A percentile compares a stretch with the other conserved stretches of the same genome.
Evolutionary conservation across 2,888 invertebrate genomes (phyloP).

Genomic region (Petrolisthes manimaculis): DNA sequence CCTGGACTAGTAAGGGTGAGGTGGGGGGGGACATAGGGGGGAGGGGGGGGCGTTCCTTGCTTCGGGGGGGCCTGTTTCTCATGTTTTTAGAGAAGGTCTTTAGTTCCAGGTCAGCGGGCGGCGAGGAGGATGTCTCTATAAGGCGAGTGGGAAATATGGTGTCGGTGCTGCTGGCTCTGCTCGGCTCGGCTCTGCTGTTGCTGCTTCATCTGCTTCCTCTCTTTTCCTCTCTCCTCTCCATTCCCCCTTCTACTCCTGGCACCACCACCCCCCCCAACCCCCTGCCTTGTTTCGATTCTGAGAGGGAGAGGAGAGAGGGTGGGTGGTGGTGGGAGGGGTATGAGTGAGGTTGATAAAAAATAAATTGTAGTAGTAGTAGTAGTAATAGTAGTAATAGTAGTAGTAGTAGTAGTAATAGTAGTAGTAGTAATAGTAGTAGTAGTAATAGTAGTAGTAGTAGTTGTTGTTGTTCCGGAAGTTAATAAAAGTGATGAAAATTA

Average conservation of each 20-base stretch:
- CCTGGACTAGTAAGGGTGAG: background rate
- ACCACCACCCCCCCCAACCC: too few relatives aligned
- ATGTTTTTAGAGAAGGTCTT: conserved; percentile 16
- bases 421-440: conserved; percentile 22
- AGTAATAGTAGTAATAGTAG: conserved; percentile 12
- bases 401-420: background rate
- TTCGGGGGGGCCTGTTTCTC: background rate
- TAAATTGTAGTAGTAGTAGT: conserved; percentile 20
- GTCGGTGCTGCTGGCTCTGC: too few relatives aligned
- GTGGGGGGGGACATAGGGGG: background rate
- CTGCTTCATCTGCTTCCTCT: too few relatives aligned
- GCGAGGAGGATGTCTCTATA: conserved; percentile 14
- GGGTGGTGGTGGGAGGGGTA: too few relatives aligned
- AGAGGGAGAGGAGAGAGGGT: too few relatives aligned
- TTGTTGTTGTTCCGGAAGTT: background rate
- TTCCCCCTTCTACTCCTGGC: too few relatives aligned
- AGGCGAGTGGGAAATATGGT: conserved; percentile 4
- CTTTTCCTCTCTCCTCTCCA: too few relatives aligned
- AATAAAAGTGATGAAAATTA: too few relatives aligned
- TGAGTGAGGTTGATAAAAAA: too few relatives aligned
- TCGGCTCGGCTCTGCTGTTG: too few relatives aligned
- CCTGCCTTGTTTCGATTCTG: too few relatives aligned
- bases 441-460: background rate
- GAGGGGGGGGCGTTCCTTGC: background rate
- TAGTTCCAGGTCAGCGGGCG: conserved; percentile 16